These are phyloP conservation scores for Laticauda laticaudata DNA, from an alignment of 2,113 vertebrate genomes.

Conservation along the genomic window DNA sequence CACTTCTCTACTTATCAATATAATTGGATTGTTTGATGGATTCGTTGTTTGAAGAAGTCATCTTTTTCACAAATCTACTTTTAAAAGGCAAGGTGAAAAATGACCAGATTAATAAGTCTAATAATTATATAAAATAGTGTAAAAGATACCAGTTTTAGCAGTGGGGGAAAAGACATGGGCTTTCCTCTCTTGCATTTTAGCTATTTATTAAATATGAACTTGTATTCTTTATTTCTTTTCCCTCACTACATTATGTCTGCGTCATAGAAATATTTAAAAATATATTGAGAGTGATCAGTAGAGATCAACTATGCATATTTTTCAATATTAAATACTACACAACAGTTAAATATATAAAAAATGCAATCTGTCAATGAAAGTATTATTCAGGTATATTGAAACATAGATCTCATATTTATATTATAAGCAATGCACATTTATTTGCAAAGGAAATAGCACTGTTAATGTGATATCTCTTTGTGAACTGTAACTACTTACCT, in stretches of 20 bases:
- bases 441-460: neutral
- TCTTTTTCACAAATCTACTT: constrained; percentile 43
- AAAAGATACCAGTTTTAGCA: constrained; percentile 21
- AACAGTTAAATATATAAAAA: neutral
- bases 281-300: neutral
- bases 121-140: constrained; percentile 17
- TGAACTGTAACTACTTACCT: constrained; percentile 49
- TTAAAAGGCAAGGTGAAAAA: constrained; percentile 39
- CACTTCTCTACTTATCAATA: constrained; percentile 70
- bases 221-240: neutral
- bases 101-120: constrained; percentile 29
- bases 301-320: neutral
- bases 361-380: neutral
- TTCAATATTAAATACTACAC: neutral
- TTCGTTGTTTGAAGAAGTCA: constrained; percentile 56
- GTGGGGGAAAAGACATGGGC: too few relatives aligned
- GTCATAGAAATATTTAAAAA: constrained; percentile 2
- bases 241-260: neutral
- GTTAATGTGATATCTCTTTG: constrained; percentile 34
- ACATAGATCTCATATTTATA: constrained; percentile 1
- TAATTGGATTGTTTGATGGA: constrained; percentile 69
- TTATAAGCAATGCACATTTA: neutral
- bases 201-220: neutral
- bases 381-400: neutral
- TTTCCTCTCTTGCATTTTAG: neutral